Base-by-base conservation (phyloP, 2,888 invertebrate species). In the Phrixothrix hirtus region DNA sequence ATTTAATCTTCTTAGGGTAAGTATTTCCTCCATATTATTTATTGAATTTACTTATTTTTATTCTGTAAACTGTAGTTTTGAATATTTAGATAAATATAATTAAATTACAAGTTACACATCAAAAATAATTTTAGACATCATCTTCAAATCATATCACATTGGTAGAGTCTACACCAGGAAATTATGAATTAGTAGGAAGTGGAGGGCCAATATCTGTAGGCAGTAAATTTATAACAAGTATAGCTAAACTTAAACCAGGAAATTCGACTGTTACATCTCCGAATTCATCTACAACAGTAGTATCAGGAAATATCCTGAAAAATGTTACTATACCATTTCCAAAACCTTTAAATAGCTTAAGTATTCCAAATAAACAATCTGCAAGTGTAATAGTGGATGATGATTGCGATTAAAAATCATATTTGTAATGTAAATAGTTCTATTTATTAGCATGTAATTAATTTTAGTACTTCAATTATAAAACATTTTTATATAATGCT, bases 161-260 rank as follows among this genome's bases (percentile, higher is more conserved):
- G 37, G 68, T 72, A 21, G 71, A 72, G 57, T 65, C 70, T 0
- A 63, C 69, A 0, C 70, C 71, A 0, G 72, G 72, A 26, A 70
- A 68, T 48, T 72, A 61, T 48, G 72, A 72, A 57, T 54, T 72
- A 16, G 38, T 58, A 7, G 58, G 58, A 14, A 60, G 55, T 39
- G 56, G 53, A 17, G 57, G 54, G 7, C 58, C 59, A 9, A 58
- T 60, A 25, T 48, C 59, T 14, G 54, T 57, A 4, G 57, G 57
- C 14, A 51, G 45, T 42, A 57, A 55, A 36, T 39, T 46, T 10
- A 43, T 42, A 27, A 21, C 50, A 21, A 45, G 35, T 27, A 29
- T 56, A 11, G 42, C 45, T 21, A 55, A 58, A 44, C 35, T 56
- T 10, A 50, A 53, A 37, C 26, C 26, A 10, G 41, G 51, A n/a